These are phyloP conservation scores for Atlantisia rogersi DNA, from an alignment of 2,113 vertebrate species.

Conservation along the genomic window DNA sequence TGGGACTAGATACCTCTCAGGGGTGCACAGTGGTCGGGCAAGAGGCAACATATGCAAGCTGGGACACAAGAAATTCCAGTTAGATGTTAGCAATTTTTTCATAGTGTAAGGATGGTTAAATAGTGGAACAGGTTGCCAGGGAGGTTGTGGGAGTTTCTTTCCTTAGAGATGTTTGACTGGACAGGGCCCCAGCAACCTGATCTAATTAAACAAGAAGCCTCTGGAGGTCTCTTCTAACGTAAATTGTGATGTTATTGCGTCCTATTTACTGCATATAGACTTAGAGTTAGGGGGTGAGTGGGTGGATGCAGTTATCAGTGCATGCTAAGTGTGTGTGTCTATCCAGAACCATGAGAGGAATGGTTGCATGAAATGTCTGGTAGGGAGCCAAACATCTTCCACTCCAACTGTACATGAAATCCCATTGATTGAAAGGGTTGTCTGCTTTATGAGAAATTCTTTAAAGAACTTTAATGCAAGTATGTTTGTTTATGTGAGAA, in stretches of 20 bases:
- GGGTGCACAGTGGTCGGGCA: background rate
- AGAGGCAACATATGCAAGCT: background rate
- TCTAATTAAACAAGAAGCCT: background rate
- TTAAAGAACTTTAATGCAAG: background rate
- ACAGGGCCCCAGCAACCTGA: background rate
- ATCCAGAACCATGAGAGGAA: background rate
- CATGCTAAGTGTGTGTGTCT: background rate
- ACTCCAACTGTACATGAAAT: background rate
- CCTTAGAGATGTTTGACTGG: background rate
- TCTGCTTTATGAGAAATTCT: background rate
- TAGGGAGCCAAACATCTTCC: background rate
- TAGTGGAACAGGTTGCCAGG: background rate
- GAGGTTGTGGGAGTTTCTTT: background rate
- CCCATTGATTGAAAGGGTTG: background rate
- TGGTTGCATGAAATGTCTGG: background rate
- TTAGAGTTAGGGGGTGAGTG: background rate
- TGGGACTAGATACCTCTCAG: background rate
- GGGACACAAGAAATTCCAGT: background rate
- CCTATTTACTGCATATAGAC: background rate
- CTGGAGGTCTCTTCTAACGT: background rate
- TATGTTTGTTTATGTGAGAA: background rate
- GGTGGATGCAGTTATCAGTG: background rate
- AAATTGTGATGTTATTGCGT: background rate
- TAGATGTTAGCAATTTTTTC: background rate
- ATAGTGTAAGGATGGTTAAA: fast-evolving